phyloP scores from a whole-genome alignment of 2,888 invertebrate species.

The Tetranychus piercei region DNA sequence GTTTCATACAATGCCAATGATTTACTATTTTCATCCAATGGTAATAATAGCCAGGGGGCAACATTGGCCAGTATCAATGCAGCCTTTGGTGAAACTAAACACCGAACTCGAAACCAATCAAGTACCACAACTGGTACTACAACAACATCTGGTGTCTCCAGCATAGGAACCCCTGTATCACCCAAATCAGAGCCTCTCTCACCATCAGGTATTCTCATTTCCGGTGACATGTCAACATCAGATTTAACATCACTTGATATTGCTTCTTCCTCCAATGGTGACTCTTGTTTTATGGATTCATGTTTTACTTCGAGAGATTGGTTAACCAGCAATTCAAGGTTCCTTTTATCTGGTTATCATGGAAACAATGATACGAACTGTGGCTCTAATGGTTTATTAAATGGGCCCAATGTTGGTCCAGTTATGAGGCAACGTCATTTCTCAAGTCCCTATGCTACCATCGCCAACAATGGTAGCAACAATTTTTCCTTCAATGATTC shows the following conservation, averaged over 20 bases:
- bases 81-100: neutral
- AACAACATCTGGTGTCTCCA: neutral
- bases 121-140: neutral
- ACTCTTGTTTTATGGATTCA: slow-evolving; percentile 1
- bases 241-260: neutral
- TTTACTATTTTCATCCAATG: neutral
- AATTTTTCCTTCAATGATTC: neutral
- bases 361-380: neutral
- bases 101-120: neutral
- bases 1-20: neutral
- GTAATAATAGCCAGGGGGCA: neutral
- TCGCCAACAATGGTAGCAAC: neutral
- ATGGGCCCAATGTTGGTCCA: neutral
- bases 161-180: slow-evolving; percentile 5
- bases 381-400: neutral
- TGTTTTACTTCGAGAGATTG: slow-evolving; percentile 4
- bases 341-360: neutral
- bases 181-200: slow-evolving; percentile 11
- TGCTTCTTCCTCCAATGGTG: neutral
- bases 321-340: neutral
- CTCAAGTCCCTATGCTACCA: slow-evolving; percentile 21
- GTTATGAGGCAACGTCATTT: slow-evolving; percentile 20
- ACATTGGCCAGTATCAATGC: neutral
- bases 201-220: neutral
- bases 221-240: slow-evolving; percentile 3